Evolutionary conservation across 2,888 invertebrate species (phyloP).

Genomic region (Latrodectus elegans): DNA sequence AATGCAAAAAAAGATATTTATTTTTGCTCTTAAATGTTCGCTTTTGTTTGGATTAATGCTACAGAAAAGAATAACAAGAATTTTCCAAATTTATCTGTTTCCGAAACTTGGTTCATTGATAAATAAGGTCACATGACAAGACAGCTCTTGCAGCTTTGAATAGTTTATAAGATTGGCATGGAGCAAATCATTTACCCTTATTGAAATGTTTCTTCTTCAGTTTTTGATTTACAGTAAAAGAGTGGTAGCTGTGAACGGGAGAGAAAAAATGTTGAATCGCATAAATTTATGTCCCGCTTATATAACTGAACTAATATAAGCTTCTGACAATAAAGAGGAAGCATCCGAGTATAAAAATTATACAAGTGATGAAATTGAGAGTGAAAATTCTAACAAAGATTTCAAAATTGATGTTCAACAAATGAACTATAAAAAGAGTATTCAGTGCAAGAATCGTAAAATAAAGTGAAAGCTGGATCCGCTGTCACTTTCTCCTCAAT

Average conservation of each 20-base stretch:
- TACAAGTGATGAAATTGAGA: conserved; percentile 30
- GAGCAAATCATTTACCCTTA: not conserved
- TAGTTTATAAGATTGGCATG: not conserved
- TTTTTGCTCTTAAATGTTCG: not conserved
- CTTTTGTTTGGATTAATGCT: not conserved
- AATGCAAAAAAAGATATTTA: conserved; percentile 1
- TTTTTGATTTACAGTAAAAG: conserved; percentile 8
- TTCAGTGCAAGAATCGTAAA: conserved; percentile 14
- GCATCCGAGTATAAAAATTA: conserved; percentile 25
- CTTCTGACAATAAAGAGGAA: conserved; percentile 24
- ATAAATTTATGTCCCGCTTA: conserved; percentile 15
- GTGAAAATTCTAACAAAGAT: not conserved
- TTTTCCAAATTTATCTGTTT: conserved; percentile 12
- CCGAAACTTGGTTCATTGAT: not conserved
- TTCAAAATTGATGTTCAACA: not conserved
- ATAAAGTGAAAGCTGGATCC: conserved; percentile 14
- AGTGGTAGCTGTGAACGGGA: conserved; percentile 3
- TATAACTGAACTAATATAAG: conserved; percentile 6
- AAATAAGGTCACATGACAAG: not conserved
- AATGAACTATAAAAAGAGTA: conserved; percentile 6
- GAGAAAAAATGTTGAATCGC: conserved; percentile 4
- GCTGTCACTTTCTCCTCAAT: conserved; percentile 1
- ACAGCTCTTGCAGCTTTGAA: not conserved
- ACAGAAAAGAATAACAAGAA: not conserved
- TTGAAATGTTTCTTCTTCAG: conserved; percentile 14